phyloP scores from a whole-genome alignment of 2,888 invertebrate species.

The Stenodema calcarata region DNA sequence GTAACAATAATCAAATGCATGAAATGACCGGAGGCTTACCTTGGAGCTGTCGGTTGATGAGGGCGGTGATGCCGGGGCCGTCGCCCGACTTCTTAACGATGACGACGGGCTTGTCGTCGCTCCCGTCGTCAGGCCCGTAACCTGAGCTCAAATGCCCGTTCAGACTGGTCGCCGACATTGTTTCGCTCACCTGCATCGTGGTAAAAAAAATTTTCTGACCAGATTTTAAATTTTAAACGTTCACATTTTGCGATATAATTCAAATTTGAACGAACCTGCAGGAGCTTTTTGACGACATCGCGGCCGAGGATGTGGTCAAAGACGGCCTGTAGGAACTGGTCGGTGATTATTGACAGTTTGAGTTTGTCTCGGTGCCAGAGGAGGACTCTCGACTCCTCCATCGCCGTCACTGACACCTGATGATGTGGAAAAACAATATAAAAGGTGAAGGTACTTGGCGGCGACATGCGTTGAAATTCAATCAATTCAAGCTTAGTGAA shows the following conservation, averaged over 20 bases:
- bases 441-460: too few relatives aligned
- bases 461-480: too few relatives aligned
- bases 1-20: not conserved
- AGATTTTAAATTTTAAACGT: not conserved
- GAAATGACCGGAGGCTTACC: conserved; percentile 63
- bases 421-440: not conserved
- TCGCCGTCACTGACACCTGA: conserved; percentile 84
- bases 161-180: conserved; percentile 71
- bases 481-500: too few relatives aligned
- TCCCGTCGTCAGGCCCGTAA: conserved; percentile 61
- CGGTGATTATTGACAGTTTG: conserved; percentile 81
- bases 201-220: not conserved
- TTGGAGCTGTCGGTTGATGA: conserved; percentile 79
- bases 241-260: not conserved
- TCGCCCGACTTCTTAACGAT: conserved; percentile 78
- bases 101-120: conserved; percentile 76
- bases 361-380: conserved; percentile 87
- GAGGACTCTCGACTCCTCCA: conserved; percentile 82
- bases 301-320: conserved; percentile 85
- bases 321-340: conserved; percentile 82
- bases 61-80: conserved; percentile 78
- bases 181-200: conserved; percentile 77
- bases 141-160: conserved; percentile 71
- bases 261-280: conserved; percentile 70
- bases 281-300: conserved; percentile 84